Evolutionary conservation across 2,113 vertebrate species (phyloP).

Genomic region (Mesoclemmys tuberculata): DNA sequence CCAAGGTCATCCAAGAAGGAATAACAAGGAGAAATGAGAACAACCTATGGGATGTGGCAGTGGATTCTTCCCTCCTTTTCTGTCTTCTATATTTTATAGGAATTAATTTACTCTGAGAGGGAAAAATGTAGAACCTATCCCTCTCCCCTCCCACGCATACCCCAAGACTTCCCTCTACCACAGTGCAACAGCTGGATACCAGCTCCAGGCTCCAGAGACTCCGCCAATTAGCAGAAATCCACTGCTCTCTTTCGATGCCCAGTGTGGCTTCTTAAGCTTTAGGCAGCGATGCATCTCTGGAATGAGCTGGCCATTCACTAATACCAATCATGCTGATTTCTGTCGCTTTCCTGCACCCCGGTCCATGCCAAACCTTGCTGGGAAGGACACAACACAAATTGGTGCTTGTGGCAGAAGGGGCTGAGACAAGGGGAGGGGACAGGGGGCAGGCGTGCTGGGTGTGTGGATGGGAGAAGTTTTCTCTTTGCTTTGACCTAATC

Average conservation of each 20-base stretch:
- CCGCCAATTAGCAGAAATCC: slow-evolving; percentile 34
- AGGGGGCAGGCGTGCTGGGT: neutral
- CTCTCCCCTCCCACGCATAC: neutral
- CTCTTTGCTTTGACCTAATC: neutral
- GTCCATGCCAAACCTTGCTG: neutral
- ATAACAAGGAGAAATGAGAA: neutral
- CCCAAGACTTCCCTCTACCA: neutral
- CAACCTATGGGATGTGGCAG: neutral
- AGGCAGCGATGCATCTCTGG: slow-evolving; percentile 22
- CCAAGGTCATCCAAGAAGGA: neutral
- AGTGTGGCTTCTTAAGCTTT: slow-evolving; percentile 33
- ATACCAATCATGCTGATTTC: slow-evolving; percentile 36
- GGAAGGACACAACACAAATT: neutral
- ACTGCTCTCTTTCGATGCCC: slow-evolving; percentile 27
- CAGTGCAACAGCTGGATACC: slow-evolving; percentile 6
- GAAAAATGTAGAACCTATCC: neutral
- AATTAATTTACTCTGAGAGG: slow-evolving; percentile 4
- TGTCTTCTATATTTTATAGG: neutral
- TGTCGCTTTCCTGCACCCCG: slow-evolving; percentile 1
- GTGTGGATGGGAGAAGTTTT: neutral
- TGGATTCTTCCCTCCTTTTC: neutral
- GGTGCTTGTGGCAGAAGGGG: neutral
- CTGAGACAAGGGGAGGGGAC: neutral
- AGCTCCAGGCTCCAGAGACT: neutral
- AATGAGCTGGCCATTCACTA: neutral